Evolutionary conservation across 1,140 invertebrate species (phyloP).

Genomic region (Drosophila jambulina): DNA sequence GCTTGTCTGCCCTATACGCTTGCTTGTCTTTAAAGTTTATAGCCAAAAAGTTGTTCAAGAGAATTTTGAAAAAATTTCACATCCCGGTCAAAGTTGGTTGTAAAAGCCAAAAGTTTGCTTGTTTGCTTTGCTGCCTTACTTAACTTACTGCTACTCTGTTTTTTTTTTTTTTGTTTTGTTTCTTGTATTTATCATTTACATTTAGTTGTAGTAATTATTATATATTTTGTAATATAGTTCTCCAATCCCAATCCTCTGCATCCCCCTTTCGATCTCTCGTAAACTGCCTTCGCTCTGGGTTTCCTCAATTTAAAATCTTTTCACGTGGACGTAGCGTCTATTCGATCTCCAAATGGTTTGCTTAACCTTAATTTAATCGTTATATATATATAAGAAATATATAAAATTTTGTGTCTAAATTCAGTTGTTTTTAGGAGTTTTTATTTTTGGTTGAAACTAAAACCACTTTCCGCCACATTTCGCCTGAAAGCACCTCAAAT

Average conservation of each 20-base stretch:
- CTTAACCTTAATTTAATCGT: constrained; percentile 67
- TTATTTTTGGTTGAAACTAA: constrained; percentile 46
- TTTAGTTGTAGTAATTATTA: constrained; percentile 73
- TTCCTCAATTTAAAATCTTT: constrained; percentile 66
- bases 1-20: constrained; percentile 66
- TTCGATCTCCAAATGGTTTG: constrained; percentile 53
- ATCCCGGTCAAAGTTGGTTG: constrained; percentile 76
- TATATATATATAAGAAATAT: constrained; percentile 71
- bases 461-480: constrained; percentile 37
- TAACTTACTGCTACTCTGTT: constrained; percentile 64
- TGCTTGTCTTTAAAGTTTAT: constrained; percentile 76
- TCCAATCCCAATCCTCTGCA: constrained; percentile 6
- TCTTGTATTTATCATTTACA: constrained; percentile 67
- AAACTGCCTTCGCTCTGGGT: constrained; percentile 51
- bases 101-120: constrained; percentile 79
- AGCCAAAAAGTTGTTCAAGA: constrained; percentile 75
- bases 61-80: constrained; percentile 78
- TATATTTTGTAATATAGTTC: constrained; percentile 53
- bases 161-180: neutral
- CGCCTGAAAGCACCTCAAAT: constrained; percentile 41
- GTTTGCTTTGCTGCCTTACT: constrained; percentile 61
- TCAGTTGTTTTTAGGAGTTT: constrained; percentile 84
- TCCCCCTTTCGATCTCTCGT: constrained; percentile 21
- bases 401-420: constrained; percentile 82
- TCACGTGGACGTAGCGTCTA: constrained; percentile 60